Base-by-base conservation (phyloP, 2,797 vertebrate genomes). In the Acanthurus leucopareius region DNA sequence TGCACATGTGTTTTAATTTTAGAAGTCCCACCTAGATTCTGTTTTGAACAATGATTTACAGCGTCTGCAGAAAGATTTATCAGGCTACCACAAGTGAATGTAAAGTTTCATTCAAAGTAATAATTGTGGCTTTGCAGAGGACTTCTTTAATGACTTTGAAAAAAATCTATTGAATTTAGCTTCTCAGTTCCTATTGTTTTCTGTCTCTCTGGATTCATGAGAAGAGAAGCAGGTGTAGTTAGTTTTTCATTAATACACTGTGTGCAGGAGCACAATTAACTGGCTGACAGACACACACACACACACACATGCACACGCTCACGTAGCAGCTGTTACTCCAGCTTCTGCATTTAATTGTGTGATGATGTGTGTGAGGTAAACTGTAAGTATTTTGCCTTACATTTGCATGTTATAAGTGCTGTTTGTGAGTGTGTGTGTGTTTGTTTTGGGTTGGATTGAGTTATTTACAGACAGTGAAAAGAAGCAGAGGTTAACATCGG, bases 351-450 rank as follows among this genome's bases (percentile, higher is more conserved):
- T 75, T 88, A 71, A 87, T 69, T 78, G 60, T 59, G 79, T 62
- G 84, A 85, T 71, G 61, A 79, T 84, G 73, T 81, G 79, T 79
- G 86, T 73, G 80, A 80, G 67, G 86, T 77, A 86, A 91, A 84
- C 88, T 89, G 78, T 66, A 75, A 86, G 57, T 73, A 70, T 80
- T 80, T 65, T 66, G 52, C 85, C 76, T 74, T 22, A 9, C 40
- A 78, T 86, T 81, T 73, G 64, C 76, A 74, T 75, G 35, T 32
- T 45, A 32, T 51, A 57, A 52, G 60, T 44, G 40, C 58, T 57
- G 22, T 51, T 35, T 69, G 2, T 32, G 4, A 32, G 48, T 16
- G 58, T 15, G 20, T 38, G 47, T 64, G 32, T 57, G 35, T 51
- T 61, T 54, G 52, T 59, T 69, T 79, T 35, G 20, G 19, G 8